These are phyloP conservation scores for Sebastes diaconus DNA, from an alignment of 2,797 vertebrate species.

Conservation along the genomic window DNA sequence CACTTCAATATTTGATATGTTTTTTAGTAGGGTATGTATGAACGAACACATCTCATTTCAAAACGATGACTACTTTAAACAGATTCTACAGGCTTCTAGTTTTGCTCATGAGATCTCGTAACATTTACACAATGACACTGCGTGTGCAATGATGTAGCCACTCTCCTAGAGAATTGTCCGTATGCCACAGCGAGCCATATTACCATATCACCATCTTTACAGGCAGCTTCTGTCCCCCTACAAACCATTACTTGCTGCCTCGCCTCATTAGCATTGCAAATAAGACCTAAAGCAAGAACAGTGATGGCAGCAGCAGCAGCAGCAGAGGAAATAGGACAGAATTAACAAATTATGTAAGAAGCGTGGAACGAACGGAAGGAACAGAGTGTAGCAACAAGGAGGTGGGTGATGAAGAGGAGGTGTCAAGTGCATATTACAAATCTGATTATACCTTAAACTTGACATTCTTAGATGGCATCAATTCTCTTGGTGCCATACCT, in stretches of 20 bases:
- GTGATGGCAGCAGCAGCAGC: constrained; percentile 68
- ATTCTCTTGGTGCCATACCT: constrained; percentile 14
- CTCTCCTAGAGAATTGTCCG: constrained; percentile 36
- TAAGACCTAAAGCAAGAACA: constrained; percentile 72
- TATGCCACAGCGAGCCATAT: constrained; percentile 55
- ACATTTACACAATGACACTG: constrained; percentile 31
- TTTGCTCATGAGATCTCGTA: constrained; percentile 8
- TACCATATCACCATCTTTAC: constrained; percentile 72
- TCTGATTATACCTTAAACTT: constrained; percentile 62
- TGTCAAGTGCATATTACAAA: constrained; percentile 53
- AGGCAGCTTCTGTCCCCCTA: constrained; percentile 60
- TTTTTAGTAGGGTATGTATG: background rate
- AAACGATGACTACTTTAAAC: constrained; percentile 4
- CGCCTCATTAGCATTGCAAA: constrained; percentile 81
- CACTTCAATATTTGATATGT: background rate
- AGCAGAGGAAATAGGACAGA: constrained; percentile 75
- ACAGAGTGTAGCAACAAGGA: constrained; percentile 64
- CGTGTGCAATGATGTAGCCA: constrained; percentile 14
- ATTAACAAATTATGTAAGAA: constrained; percentile 77
- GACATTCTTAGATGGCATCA: constrained; percentile 52
- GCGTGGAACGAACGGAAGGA: constrained; percentile 54
- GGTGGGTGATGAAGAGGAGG: constrained; percentile 61
- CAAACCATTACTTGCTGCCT: constrained; percentile 70
- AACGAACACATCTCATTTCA: background rate
- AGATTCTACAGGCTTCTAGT: background rate